phyloP scores from a whole-genome alignment of 2,113 vertebrate species.

The Hemibagrus wyckioides region DNA sequence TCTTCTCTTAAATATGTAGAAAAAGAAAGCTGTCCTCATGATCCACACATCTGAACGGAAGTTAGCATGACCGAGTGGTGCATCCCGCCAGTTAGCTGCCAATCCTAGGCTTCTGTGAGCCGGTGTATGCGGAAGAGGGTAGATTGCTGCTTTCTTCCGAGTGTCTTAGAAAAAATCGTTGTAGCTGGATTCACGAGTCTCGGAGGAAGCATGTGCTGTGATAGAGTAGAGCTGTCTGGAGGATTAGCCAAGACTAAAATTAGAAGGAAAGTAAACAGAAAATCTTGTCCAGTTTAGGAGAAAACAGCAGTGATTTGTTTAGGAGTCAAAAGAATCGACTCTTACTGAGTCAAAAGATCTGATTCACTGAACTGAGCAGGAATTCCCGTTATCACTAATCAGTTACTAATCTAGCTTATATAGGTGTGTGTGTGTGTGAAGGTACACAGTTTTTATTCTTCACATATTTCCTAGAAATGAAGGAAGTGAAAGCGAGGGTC shows the following conservation, averaged over 20 bases:
- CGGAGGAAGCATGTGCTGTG: not conserved
- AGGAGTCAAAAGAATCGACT: not conserved
- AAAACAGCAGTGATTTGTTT: not conserved
- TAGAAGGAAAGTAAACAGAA: not conserved
- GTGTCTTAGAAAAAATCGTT: not conserved
- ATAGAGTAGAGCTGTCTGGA: not conserved
- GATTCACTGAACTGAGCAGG: not conserved
- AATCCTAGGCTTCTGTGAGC: not conserved
- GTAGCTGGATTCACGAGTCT: not conserved
- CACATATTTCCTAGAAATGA: conserved; percentile 1
- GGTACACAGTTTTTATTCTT: not conserved
- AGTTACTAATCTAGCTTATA: not conserved
- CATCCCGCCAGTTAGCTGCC: not conserved
- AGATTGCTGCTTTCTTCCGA: not conserved
- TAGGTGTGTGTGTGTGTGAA: not conserved
- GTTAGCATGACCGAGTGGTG: not conserved
- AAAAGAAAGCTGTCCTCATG: not conserved
- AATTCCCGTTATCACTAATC: not conserved
- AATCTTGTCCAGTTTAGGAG: not conserved
- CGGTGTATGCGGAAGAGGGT: no score
- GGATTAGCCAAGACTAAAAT: not conserved
- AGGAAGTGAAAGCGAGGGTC: conserved; percentile 13
- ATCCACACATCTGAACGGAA: no score
- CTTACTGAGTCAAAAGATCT: not conserved
- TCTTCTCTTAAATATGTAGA: no score